Percentiles rank a stretch among this genome's conserved stretches.
Evolutionary conservation across 2,888 invertebrate genomes (phyloP).

Genomic region (Papilio demoleus): DNA sequence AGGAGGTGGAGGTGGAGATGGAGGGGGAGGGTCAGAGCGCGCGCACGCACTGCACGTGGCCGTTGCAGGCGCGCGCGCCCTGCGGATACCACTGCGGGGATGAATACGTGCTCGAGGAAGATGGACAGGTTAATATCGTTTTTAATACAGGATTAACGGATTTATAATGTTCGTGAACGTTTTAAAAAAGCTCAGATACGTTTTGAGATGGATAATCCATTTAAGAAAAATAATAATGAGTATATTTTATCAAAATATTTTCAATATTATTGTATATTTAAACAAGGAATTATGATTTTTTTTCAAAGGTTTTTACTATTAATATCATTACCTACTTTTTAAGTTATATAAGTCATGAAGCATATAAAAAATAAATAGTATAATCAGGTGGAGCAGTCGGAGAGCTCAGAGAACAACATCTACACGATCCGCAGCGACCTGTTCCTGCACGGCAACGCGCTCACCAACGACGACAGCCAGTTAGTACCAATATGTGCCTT

Average conservation of each 20-base stretch:
- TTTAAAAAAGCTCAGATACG: no score
- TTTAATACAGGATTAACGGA: not conserved
- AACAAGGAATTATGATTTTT: no score
- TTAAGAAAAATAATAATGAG: no score
- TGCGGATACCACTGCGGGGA: conserved; percentile 42
- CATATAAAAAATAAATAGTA: not conserved
- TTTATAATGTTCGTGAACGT: no score
- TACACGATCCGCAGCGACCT: conserved; percentile 75
- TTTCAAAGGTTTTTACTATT: no score
- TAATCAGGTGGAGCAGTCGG: conserved; percentile 66
- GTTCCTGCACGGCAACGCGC: conserved; percentile 73
- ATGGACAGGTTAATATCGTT: conserved; percentile 52
- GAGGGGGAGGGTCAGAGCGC: conserved; percentile 59
- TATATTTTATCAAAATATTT: no score
- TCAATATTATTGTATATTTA: no score
- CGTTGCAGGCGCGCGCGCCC: conserved; percentile 54
- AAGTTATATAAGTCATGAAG: no score
- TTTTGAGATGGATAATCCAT: no score
- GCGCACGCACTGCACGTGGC: conserved; percentile 80
- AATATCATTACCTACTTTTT: no score
- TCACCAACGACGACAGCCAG: conserved; percentile 77
- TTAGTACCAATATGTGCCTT: no score
- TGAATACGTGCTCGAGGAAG: conserved; percentile 59
- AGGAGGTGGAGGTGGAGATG: conserved; percentile 8
- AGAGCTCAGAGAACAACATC: conserved; percentile 67